Evolutionary conservation across 2,888 invertebrate genomes (phyloP).

Genomic region (Hirtodrosophila confusa): DNA sequence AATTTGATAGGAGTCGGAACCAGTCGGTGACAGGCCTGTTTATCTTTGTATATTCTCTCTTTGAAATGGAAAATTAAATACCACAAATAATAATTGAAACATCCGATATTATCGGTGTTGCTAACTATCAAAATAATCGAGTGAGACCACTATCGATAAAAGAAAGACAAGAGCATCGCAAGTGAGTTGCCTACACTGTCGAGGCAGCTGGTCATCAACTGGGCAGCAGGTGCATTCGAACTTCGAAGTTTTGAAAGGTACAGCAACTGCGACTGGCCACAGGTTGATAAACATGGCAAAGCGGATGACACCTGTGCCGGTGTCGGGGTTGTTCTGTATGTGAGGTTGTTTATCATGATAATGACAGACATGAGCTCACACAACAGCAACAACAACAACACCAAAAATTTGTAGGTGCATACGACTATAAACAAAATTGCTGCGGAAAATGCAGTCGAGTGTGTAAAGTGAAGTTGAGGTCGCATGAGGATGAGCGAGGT

Average conservation of each 20-base stretch:
- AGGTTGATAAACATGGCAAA: slow-evolving; percentile 39
- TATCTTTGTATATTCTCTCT: no score
- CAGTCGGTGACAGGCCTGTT: no score
- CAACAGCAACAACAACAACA: slow-evolving; percentile 15
- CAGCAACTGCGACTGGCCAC: slow-evolving; percentile 2
- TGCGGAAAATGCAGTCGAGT: slow-evolving; percentile 66
- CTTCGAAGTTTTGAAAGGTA: slow-evolving; percentile 31
- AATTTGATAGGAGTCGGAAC: no score
- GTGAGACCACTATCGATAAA: not conserved
- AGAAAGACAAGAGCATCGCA: not conserved
- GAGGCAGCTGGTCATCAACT: not conserved
- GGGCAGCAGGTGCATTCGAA: slow-evolving; percentile 45
- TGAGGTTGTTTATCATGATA: slow-evolving; percentile 69
- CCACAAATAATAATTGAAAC: no score
- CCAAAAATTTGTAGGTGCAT: slow-evolving; percentile 41
- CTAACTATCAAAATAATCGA: no score
- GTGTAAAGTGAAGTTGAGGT: slow-evolving; percentile 66
- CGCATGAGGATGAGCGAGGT: slow-evolving; percentile 58
- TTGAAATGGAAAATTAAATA: no score
- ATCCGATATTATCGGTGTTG: no score
- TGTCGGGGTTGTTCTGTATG: not conserved
- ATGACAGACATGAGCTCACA: slow-evolving; percentile 52
- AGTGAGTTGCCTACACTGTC: not conserved
- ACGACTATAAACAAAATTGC: slow-evolving; percentile 50
- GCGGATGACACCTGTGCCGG: slow-evolving; percentile 76